Evolutionary conservation across 1,140 invertebrate genomes (phyloP), one percentile per base, ranked within the genome.

Genomic region (Drosophila leontia): DNA sequence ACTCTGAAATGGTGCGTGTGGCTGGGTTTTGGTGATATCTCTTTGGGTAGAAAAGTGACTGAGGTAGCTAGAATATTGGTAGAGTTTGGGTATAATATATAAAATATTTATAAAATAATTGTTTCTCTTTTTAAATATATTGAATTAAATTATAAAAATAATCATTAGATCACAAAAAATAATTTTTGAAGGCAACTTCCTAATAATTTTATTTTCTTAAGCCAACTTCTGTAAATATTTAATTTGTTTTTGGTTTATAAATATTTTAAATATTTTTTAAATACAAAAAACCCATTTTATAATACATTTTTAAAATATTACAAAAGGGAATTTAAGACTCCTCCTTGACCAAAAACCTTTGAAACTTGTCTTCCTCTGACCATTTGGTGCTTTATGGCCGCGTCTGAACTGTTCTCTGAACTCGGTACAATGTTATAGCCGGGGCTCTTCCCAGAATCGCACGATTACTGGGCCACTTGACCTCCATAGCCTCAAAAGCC

Each of bases 331-430:
- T 55, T 65, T 35, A 6, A 2, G 8, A 0, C 19, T 17, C 19
- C 6, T 19, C 15, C 4, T 26, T 60, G 12, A 0, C n/a, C 3
- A 19, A 29, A 5, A 68, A 19, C 17, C 68, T 62, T 80, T 67
- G 70, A 45, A 65, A 70, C 75, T 78, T 60, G 75, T 63, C 78
- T 53, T 35, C 47, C 29, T n/a, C n/a, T 32, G 34, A 13, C 17
- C 69, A 37, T 82, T 91, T 83, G 80, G 87, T 91, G 82, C 87
- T 91, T 91, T 87, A 91, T 84, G 80, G 39, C 62, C 77, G 51
- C 75, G 44, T 51, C 32, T 26, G 19, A 63, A 86, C 61, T 81
- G 34, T 83, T 67, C 64, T 62, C 60, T 61, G 59, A 35, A 47
- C n/a, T 67, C 69, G n/a, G 78, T 71, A 56, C 48, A 80, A 85